Base-by-base conservation (phyloP, 53 echinoderm and acorn worm genomes). In the Holothuria leucospilota region DNA sequence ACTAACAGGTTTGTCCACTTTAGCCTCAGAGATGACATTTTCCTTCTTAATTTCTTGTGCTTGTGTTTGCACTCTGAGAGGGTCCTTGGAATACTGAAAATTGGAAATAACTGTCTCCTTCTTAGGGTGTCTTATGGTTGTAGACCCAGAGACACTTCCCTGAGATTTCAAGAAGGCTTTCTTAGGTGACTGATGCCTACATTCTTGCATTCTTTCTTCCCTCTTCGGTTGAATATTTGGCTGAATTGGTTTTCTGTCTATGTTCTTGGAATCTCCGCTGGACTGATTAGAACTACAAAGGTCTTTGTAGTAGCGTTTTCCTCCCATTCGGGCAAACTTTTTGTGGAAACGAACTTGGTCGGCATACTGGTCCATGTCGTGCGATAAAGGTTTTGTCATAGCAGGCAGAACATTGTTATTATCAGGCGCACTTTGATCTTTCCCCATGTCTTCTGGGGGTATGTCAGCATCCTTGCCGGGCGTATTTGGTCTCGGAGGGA, bases 291-390 rank as follows among this genome's bases (percentile, higher is more conserved):
- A 70, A 72, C 90, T 86, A 8, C 89, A 93, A 62, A 83, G 29
- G 64, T 66, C 67, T 65, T 96, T 96, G 65, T 84, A 90, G 64
- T 93, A 94, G 62, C 89, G 89, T 26, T 93, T 84, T 8, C 94
- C 94, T 86, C 93, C 96, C 90, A 94, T 96, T 20, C 94, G 87
- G 30, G 96, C 94, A 82, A 96, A 96, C 81, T 96, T 96, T 87
- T 96, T 96, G 75, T 96, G 96, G 82, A 96, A 96, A 81, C 93
- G 94, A 53, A 92, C 93, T 11, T 92, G 90, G 51, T 83, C 84
- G 39, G 65, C 39, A 29, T 83, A 83, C 16, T 86, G 73, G 63
- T 82, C 82, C 20, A 82, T 71, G 15, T 87, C 87, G 20, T 91
- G 53, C n/a, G 28, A 39, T 9, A 82, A 18, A 16, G 59, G 29